Evolutionary conservation across 2,797 vertebrate species (phyloP), one percentile per base, ranked within the genome.

Genomic region (Molossus molossus): DNA sequence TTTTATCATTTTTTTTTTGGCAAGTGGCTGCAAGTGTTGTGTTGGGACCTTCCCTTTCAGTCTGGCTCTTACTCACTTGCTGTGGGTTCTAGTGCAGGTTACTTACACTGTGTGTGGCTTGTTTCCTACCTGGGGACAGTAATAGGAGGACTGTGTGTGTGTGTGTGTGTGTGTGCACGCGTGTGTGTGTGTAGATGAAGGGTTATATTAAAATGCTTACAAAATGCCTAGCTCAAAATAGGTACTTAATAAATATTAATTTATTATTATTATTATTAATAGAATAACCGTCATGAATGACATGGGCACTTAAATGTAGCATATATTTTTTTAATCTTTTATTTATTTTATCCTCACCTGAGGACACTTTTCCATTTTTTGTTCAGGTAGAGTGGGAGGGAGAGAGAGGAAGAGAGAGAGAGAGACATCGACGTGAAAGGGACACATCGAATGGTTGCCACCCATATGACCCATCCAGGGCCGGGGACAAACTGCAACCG

Each of bases 141-240:
- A 82, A 48, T 37, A 67, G 37, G 65, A 88, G 21, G 48, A 60
- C 27, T 80, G 37, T 45, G 58, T 81, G 57, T 81, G 17, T 55
- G 73, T 76, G n/a, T n/a, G n/a, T n/a, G 27, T 53, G 48, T 62
- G n/a, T 33, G 27, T 53, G 48, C n/a, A n/a, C n/a, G n/a, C n/a
- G 58, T 81, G 57, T 81, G 17, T 55, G 27, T 53, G 48, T 62
- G n/a, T 33, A 37, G 29, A 58, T 40, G 60, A 70, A 87, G 18
- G 55, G 20, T 62, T 77, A 67, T 25, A 58, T 55, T 90, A 72
- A 94, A 84, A 77, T 81, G 33, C 69, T 75, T 67, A 58, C 76
- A 76, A 67, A 75, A 67, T 75, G 58, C 60, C 40, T 87, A 53
- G 10, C 60, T 95, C 60, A 67, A 75, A 76, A 70, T 50, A 60